Evolutionary conservation across 2,113 vertebrate genomes (phyloP).

Genomic region (Turnix velox): DNA sequence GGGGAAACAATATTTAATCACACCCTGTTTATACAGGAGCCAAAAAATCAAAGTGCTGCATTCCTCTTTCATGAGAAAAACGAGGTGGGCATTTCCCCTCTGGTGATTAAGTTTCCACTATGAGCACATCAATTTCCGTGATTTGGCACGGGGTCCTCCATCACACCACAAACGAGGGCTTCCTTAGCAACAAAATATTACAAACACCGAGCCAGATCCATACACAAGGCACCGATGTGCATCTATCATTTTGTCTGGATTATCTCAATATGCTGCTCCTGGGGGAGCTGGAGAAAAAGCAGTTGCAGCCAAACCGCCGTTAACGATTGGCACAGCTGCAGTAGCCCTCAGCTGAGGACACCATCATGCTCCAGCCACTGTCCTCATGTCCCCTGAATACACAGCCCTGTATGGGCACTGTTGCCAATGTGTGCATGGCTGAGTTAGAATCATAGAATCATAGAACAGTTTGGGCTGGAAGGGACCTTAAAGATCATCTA

Average conservation of each 20-base stretch:
- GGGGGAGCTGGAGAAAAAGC: not conserved
- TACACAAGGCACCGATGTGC: not conserved
- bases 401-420: fast-evolving
- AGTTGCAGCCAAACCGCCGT: not conserved
- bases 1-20: conserved; percentile 62
- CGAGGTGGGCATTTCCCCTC: conserved; percentile 51
- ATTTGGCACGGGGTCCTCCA: conserved; percentile 43
- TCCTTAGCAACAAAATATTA: conserved; percentile 35
- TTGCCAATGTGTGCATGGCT: fast-evolving
- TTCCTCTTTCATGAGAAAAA: conserved; percentile 59
- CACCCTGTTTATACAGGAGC: conserved; percentile 46
- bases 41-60: conserved; percentile 47
- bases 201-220: conserved; percentile 5
- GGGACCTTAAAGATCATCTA: too few relatives aligned
- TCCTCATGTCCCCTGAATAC: fast-evolving
- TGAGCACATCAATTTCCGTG: conserved; percentile 33
- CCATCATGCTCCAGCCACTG: fast-evolving
- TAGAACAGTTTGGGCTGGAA: too few relatives aligned
- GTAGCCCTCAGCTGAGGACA: not conserved
- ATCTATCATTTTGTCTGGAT: conserved; percentile 45
- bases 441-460: too few relatives aligned
- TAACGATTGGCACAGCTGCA: not conserved
- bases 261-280: conserved; percentile 6
- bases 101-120: conserved; percentile 44
- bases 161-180: conserved; percentile 45